Base-by-base conservation (phyloP, 1,140 invertebrate species). In the Eumeta japonica region DNA sequence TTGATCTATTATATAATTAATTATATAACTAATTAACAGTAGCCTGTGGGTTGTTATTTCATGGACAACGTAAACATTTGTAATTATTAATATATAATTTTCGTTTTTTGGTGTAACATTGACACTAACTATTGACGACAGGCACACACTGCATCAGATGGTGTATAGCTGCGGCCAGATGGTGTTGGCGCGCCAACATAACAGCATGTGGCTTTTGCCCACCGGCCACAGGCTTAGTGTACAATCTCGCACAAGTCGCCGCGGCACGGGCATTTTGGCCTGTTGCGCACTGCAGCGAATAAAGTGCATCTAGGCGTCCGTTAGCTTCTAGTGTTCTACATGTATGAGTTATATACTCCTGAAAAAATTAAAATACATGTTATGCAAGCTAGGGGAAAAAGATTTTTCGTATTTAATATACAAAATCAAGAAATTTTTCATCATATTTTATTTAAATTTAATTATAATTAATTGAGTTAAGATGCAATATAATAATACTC, bases 241-340 rank as follows among this genome's bases (percentile, higher is more conserved):
- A 89, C 53, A 88, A 83, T 40, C 80, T 76, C 5, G 86, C 84
- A 46, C 86, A 88, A 0, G 86, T 86, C 65, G 88, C 86, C 1
- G 85, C 81, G 0, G 87, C 86, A 37, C 87, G 74, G 3, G 87
- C 76, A 35, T 81, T 79, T 61, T 89, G 86, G 5, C 79, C 79
- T 47, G 84, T 81, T 13, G 82, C 80, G 3, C 82, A 57, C 53
- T 89, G 87, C 20, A 88, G 46, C 32, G 84, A 79, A 65, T 88
- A 88, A 1, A 89, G 60, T 2, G 79, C 80, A 44, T 88, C 77
- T 1, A 86, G 56, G 2, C 82, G 76, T 33, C 81, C 78, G 14
- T 78, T 80, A 45, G 77, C 78, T 43, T 88, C 84, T 35, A 88
- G 62, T 37, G 80, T 80, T 9, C 80, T 78, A 52, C 87, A 88